Evolutionary conservation across 2,888 invertebrate species (phyloP).

Genomic region (Heteromurus nitidus): DNA sequence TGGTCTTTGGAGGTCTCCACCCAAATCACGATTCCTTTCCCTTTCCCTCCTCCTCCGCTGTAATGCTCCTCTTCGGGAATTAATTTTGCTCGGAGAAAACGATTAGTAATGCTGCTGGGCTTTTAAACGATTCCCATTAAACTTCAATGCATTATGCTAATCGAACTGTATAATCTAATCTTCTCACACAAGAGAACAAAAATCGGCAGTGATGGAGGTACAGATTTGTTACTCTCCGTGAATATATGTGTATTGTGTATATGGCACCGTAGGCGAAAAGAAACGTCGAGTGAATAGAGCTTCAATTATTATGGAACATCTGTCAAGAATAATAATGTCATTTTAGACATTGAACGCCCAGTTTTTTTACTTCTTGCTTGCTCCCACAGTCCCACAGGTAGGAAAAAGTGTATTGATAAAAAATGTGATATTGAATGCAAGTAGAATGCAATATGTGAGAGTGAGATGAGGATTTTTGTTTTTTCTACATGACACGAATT

Average conservation of each 20-base stretch:
- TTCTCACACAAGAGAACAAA: too few species aligned
- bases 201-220: too few species aligned
- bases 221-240: too few species aligned
- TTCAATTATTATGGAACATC: conserved; percentile 11
- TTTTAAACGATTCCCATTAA: too few species aligned
- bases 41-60: neutral
- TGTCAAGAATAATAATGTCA: conserved; percentile 4
- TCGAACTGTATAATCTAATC: conserved; percentile 8
- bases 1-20: neutral
- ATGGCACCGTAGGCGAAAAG: conserved; percentile 9
- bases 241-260: neutral
- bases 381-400: conserved; percentile 15
- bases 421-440: conserved; percentile 14
- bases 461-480: conserved; percentile 16
- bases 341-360: neutral
- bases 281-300: conserved; percentile 19
- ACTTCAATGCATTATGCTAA: too few species aligned
- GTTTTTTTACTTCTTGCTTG: too few species aligned
- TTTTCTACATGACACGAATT: neutral
- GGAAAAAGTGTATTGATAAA: neutral
- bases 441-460: conserved; percentile 20
- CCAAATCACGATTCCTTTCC: neutral
- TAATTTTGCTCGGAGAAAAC: neutral
- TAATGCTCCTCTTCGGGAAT: conserved; percentile 8
- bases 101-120: conserved; percentile 13